Conservation (phyloP, 2,888 invertebrate species). For the Caenorhabditis panamensis region DNA sequence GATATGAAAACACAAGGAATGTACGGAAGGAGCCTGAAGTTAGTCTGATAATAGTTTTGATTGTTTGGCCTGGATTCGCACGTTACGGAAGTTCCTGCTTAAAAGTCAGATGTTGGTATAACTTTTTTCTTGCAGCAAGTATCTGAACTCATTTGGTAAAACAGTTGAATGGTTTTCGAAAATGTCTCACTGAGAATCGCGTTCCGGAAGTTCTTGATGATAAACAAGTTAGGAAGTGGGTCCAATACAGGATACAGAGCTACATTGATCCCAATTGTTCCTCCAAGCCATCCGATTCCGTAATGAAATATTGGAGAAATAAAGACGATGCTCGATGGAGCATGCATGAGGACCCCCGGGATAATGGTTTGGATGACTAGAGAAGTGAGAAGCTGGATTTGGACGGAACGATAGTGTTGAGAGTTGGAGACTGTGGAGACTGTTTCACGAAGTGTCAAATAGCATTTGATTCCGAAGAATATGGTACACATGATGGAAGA, state of each 20-base stretch:
- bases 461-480: not conserved
- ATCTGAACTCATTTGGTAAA: no score
- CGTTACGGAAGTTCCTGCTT: no score
- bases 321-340: not conserved
- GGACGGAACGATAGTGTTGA: not conserved
- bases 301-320: not conserved
- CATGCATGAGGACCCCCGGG: not conserved
- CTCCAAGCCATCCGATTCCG: not conserved
- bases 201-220: not conserved
- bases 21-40: no score
- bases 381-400: not conserved
- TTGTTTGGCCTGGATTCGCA: no score
- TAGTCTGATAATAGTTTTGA: no score
- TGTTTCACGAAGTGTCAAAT: not conserved
- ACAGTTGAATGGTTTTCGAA: not conserved
- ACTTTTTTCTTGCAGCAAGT: no score
- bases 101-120: no score
- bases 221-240: not conserved
- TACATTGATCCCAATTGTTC: not conserved
- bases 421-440: not conserved
- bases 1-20: not conserved
- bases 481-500: not conserved
- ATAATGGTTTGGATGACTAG: not conserved
- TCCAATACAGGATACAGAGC: not conserved
- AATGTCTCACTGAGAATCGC: not conserved